These are phyloP conservation scores for Xyliphius kryptos DNA, from an alignment of 2,113 vertebrate species.

Conservation along the genomic window DNA sequence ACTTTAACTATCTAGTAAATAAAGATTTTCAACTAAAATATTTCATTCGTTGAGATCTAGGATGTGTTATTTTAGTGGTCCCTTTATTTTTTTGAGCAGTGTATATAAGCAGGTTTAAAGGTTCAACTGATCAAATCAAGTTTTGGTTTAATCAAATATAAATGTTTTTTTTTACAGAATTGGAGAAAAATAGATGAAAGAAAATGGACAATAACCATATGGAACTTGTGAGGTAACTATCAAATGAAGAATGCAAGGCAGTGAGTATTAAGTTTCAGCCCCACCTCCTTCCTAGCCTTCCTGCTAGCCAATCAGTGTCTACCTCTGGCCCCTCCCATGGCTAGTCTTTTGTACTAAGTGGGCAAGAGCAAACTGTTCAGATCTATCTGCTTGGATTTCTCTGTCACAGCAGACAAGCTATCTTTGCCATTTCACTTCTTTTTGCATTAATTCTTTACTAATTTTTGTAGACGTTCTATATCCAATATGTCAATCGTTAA, in stretches of 20 bases:
- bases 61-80: no score
- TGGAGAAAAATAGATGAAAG: constrained; percentile 6
- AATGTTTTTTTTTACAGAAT: background rate
- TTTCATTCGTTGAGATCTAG: no score
- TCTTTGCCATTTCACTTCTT: constrained; percentile 33
- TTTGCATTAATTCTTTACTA: constrained; percentile 32
- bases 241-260: constrained; percentile 44
- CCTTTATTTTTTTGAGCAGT: no score
- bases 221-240: constrained; percentile 50
- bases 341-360: constrained; percentile 54
- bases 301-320: constrained; percentile 49
- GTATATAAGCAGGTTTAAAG: no score
- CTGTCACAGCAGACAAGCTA: constrained; percentile 48
- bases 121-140: background rate
- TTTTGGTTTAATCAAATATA: background rate
- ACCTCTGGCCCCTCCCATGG: constrained; percentile 51
- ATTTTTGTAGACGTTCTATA: constrained; percentile 19
- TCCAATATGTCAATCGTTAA: constrained; percentile 50
- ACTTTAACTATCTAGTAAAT: no score
- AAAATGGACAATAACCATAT: background rate
- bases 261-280: constrained; percentile 58
- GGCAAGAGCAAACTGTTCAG: constrained; percentile 43
- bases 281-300: constrained; percentile 39
- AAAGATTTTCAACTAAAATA: no score
- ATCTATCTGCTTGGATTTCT: constrained; percentile 61